Evolutionary conservation across 2,888 invertebrate species (phyloP).

Genomic region (Hypselothyrea guttata): DNA sequence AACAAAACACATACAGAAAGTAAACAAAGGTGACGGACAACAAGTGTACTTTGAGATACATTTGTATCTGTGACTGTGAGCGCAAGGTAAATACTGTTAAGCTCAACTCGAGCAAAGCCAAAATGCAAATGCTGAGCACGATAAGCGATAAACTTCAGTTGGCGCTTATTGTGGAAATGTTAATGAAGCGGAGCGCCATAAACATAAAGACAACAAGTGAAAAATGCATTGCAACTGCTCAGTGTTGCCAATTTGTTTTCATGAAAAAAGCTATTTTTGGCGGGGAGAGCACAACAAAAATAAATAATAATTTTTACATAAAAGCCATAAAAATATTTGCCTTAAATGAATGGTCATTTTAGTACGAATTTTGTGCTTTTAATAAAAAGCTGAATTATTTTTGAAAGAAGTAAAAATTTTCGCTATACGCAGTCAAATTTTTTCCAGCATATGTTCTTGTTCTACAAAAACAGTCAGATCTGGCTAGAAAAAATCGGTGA

Average conservation of each 20-base stretch:
- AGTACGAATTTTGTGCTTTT: no score
- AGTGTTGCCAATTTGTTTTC: no score
- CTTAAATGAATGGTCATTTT: no score
- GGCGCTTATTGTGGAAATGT: slow-evolving; percentile 49
- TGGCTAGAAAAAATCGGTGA: slow-evolving; percentile 8
- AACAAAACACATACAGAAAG: slow-evolving; percentile 2
- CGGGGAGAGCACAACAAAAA: no score
- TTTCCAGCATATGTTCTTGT: no score
- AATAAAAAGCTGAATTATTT: no score
- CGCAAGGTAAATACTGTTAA: slow-evolving; percentile 55
- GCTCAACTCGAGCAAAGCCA: slow-evolving; percentile 6
- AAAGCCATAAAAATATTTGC: no score
- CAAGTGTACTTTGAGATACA: slow-evolving; percentile 45
- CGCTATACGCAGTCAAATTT: no score
- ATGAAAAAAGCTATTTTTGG: no score
- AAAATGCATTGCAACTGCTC: not conserved
- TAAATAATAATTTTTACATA: no score
- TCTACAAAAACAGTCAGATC: no score
- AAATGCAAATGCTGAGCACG: slow-evolving; percentile 38
- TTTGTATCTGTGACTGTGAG: slow-evolving; percentile 18
- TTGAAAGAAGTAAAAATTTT: no score
- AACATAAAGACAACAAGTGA: slow-evolving; percentile 21
- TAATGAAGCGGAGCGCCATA: slow-evolving; percentile 32
- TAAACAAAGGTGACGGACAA: slow-evolving; percentile 37
- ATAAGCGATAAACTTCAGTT: slow-evolving; percentile 30